These are phyloP conservation scores for Actenoides lindsayi DNA, from an alignment of 2,113 vertebrate genomes.

Conservation along the genomic window DNA sequence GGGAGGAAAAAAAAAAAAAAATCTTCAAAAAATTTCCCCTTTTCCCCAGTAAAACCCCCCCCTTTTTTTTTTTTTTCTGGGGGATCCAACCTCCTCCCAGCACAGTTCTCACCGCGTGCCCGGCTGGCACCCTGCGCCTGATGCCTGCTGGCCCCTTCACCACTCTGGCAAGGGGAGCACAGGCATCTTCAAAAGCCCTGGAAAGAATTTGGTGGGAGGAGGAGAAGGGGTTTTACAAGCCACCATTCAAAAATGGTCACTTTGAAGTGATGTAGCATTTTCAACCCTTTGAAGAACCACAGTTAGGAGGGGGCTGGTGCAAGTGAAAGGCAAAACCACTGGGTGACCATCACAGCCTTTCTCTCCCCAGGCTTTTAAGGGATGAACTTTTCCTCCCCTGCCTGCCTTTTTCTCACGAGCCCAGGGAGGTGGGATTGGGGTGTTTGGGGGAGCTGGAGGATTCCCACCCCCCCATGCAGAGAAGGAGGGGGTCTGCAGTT, in stretches of 20 bases:
- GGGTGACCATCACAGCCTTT: slow-evolving; percentile 29
- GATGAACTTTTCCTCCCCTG: slow-evolving; percentile 44
- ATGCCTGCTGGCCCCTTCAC: background rate
- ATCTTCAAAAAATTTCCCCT: background rate
- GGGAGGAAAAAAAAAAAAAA: accelerated
- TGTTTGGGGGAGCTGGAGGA: background rate
- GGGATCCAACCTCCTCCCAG: background rate
- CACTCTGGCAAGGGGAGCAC: background rate
- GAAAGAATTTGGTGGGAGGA: slow-evolving; percentile 60
- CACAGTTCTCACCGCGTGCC: accelerated
- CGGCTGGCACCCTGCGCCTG: background rate
- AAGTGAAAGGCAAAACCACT: slow-evolving; percentile 17
- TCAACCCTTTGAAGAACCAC: slow-evolving; percentile 68
- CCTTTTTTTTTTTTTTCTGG: background rate
- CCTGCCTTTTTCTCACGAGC: slow-evolving; percentile 19
- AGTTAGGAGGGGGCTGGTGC: slow-evolving; percentile 57
- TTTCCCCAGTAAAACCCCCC: background rate
- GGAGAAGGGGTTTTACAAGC: slow-evolving; percentile 66
- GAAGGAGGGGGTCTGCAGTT: background rate
- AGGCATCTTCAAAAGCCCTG: slow-evolving; percentile 67
- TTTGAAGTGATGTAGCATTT: slow-evolving; percentile 73
- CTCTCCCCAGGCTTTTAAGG: slow-evolving; percentile 28
- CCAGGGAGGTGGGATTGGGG: background rate
- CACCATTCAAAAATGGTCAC: slow-evolving; percentile 70
- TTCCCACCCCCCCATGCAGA: background rate